Evolutionary conservation across 2,797 vertebrate species (phyloP), one percentile per base, ranked within the genome.

Genomic region (Siniperca scherzeri): DNA sequence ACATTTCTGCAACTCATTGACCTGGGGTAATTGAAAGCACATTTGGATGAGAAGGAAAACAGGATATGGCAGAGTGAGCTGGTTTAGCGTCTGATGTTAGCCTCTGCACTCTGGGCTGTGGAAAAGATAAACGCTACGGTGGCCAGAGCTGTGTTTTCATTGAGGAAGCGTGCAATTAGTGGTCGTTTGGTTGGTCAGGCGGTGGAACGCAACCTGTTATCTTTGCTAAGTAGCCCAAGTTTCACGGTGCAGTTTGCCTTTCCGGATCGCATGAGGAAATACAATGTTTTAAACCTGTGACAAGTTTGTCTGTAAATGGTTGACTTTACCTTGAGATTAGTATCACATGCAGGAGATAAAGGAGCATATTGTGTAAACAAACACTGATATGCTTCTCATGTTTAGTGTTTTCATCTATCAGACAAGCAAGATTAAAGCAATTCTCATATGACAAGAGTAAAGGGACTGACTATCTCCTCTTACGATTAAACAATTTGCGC

Each of bases 121-220:
- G 74, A 70, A 83, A 81, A 81, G 82, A 86, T 42, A 73, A 78
- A 80, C 25, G 10, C 70, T 36, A 61, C n/a, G 2, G 68, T 57
- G 53, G 67, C 70, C 27, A 17, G 53, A 52, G 55, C 38, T 16
- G 56, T n/a, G 64, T 87, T 87, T 91, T 91, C 56, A 40, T 88
- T 14, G 30, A 90, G 91, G 88, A 93, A 93, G 78, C 89, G 74
- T 66, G 89, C 80, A 90, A 94, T 93, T 89, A 93, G 87, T 78
- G 86, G 77, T 79, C 27, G 75, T 82, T 90, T 78, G 82, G 81
- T 84, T 70, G 73, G 87, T 79, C 76, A 53, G 71, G 38, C 22
- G 42, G 65, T 70, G 67, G 81, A 89, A 82, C 85, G 78, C 48
- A 73, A 85, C 74, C 65, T 92, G 90, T 91, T 93, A 82, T 93